These are phyloP conservation scores for Parapristionchus giblindavisi DNA, from an alignment of 2,888 invertebrate species.

Conservation along the genomic window DNA sequence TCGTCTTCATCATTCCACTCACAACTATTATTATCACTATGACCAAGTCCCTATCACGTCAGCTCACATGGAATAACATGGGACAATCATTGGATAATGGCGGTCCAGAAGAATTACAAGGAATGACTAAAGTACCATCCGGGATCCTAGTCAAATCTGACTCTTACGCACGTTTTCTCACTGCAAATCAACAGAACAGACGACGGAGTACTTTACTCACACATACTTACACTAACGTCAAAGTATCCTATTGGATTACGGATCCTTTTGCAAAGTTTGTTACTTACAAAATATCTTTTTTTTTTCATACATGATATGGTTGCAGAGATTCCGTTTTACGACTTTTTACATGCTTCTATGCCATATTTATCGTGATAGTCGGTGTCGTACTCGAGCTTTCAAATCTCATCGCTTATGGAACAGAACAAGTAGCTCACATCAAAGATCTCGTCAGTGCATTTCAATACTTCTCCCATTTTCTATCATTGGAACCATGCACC, in stretches of 20 bases:
- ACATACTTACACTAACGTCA: constrained; percentile 34
- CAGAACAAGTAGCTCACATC: constrained; percentile 40
- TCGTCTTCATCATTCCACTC: constrained; percentile 27
- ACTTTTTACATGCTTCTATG: constrained; percentile 56
- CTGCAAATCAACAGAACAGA: neutral
- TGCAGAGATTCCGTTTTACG: constrained; percentile 46
- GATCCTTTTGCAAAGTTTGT: constrained; percentile 29
- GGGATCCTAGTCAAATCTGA: constrained; percentile 26
- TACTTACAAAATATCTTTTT: neutral
- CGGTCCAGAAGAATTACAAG: neutral
- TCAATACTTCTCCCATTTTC: constrained; percentile 38
- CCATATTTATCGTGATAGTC: constrained; percentile 55
- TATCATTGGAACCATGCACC: constrained; percentile 28
- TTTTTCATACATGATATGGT: neutral
- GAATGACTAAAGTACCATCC: neutral
- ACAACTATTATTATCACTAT: constrained; percentile 16
- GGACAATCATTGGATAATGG: neutral
- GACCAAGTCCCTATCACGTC: constrained; percentile 25
- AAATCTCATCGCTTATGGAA: constrained; percentile 48
- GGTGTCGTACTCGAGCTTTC: constrained; percentile 55
- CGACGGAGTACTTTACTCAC: constrained; percentile 30
- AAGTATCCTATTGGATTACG: constrained; percentile 32
- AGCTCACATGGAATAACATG: constrained; percentile 37
- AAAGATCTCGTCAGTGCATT: constrained; percentile 48
- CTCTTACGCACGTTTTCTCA: constrained; percentile 19